Conservation (phyloP, 1,140 invertebrate genomes). For the Globodera rostochiensis region DNA sequence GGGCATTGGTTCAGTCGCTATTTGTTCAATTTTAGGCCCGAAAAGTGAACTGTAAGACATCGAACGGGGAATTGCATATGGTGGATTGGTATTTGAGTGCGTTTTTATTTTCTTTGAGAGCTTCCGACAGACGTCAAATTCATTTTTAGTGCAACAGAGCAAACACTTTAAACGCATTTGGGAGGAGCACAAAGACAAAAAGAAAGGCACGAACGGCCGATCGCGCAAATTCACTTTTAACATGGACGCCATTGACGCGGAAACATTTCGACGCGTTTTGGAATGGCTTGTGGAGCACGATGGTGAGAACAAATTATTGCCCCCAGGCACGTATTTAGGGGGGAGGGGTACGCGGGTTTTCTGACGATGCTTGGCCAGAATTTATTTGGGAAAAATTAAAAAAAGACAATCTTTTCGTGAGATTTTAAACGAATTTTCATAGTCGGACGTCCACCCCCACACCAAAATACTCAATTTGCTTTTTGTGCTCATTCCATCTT, state of each 20-base stretch:
- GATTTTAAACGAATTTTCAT: too few relatives aligned
- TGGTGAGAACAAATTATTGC: neutral
- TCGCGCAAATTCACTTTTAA: constrained; percentile 14
- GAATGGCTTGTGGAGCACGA: constrained; percentile 11
- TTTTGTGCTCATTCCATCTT: neutral
- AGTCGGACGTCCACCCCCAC: neutral
- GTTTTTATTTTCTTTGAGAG: neutral
- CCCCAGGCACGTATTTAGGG: too few relatives aligned
- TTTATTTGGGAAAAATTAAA: neutral
- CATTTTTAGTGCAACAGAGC: constrained; percentile 11
- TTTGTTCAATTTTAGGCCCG: constrained; percentile 8
- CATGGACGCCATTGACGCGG: neutral
- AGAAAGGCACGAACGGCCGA: constrained; percentile 7
- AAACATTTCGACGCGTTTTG: constrained; percentile 10
- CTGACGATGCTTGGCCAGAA: too few relatives aligned
- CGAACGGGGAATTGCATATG: neutral
- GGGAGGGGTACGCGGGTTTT: too few relatives aligned
- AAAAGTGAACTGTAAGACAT: constrained; percentile 11
- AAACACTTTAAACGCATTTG: constrained; percentile 11
- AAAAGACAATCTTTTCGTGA: too few relatives aligned
- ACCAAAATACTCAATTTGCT: too few relatives aligned
- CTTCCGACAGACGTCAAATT: neutral
- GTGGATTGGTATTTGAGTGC: constrained; percentile 16
- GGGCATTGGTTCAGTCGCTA: neutral
- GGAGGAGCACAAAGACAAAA: constrained; percentile 6